Evolutionary conservation across 2,888 invertebrate species (phyloP).

Genomic region (Scaptomyza parva): DNA sequence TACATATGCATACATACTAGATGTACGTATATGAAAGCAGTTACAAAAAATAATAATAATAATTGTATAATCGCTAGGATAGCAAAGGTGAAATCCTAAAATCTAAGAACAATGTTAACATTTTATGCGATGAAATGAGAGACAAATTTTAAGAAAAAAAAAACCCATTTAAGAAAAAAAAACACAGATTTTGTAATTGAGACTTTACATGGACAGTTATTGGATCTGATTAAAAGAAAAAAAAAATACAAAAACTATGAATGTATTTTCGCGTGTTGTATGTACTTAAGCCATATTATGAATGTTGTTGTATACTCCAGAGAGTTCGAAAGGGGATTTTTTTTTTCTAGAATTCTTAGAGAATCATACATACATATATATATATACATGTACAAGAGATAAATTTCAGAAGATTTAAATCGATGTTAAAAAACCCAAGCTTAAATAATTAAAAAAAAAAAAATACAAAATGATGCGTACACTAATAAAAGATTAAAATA

Average conservation of each 20-base stretch:
- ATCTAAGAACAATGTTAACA: constrained; percentile 78
- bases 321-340: constrained; percentile 5
- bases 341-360: constrained; percentile 13
- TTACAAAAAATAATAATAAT: too few relatives aligned
- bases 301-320: constrained; percentile 6
- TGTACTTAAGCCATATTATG: constrained; percentile 17
- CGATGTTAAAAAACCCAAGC: background rate
- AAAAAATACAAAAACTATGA: constrained; percentile 4
- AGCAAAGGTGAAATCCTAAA: constrained; percentile 75
- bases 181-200: constrained; percentile 48
- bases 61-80: constrained; percentile 27
- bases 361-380: constrained; percentile 7
- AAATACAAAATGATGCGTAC: constrained; percentile 8
- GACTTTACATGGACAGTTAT: constrained; percentile 50
- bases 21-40: constrained; percentile 4
- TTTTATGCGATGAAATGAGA: constrained; percentile 57
- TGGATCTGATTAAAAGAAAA: constrained; percentile 16
- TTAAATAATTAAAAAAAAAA: background rate
- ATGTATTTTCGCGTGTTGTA: constrained; percentile 16
- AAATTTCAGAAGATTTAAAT: constrained; percentile 15
- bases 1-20: background rate
- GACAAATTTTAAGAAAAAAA: constrained; percentile 33
- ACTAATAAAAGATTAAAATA: constrained; percentile 11
- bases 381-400: constrained; percentile 23
- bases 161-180: constrained; percentile 9